Percentiles rank a stretch among this genome's conserved stretches.
phyloP scores from a whole-genome alignment of 53 echinoderm and acorn worm species.

The Paracentrotus lividus region DNA sequence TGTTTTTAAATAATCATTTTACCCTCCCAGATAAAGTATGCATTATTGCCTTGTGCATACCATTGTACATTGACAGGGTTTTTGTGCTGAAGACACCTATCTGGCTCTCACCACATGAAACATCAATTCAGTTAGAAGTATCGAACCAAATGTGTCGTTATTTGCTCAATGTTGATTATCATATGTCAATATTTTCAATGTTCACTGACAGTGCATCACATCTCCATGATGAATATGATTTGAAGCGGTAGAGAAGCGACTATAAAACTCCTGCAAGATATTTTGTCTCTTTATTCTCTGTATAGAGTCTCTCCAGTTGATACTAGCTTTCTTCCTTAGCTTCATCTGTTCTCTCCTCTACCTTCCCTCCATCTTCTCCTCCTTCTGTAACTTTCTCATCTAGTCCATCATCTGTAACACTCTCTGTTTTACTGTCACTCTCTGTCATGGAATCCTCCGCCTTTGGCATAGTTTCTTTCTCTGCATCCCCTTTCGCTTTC shows the following conservation, averaged over 20 bases:
- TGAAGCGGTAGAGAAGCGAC: no score
- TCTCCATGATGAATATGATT: neutral
- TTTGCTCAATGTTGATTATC: neutral
- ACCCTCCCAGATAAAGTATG: neutral
- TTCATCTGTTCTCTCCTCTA: conserved; percentile 55
- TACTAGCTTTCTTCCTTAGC: conserved; percentile 63
- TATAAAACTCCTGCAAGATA: neutral
- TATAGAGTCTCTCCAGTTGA: conserved; percentile 20
- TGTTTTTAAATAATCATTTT: neutral
- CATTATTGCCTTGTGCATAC: neutral
- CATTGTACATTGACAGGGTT: neutral
- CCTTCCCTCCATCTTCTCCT: conserved; percentile 43
- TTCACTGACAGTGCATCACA: neutral
- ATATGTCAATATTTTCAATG: neutral
- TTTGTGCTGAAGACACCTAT: neutral
- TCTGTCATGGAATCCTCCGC: neutral
- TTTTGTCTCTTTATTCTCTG: neutral
- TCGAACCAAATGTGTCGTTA: neutral
- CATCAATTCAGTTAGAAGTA: neutral
- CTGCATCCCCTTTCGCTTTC: conserved; percentile 33
- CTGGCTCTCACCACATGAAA: neutral
- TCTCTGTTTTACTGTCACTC: neutral
- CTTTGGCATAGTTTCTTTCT: neutral
- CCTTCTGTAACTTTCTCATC: conserved; percentile 3
- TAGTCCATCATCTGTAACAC: neutral